Evolutionary conservation across 2,797 vertebrate species (phyloP).

Genomic region (Propithecus perrieri): DNA sequence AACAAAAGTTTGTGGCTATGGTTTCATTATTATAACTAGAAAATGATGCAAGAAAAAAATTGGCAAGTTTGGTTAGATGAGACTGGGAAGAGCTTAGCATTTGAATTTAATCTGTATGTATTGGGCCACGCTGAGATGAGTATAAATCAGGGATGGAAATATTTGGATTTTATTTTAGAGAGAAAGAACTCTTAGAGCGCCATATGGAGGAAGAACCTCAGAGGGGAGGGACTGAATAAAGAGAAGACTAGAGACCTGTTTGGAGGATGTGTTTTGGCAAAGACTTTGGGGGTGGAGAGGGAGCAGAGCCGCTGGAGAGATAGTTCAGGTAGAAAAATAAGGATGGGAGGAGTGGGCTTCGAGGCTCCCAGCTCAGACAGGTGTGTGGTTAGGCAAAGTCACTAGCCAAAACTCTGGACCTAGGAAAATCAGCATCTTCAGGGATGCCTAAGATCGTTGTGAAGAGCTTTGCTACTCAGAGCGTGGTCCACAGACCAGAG

Average conservation of each 20-base stretch:
- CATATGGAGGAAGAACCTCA: neutral
- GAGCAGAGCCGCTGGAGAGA: neutral
- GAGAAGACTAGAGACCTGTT: neutral
- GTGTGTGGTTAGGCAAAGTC: neutral
- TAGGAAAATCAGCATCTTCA: neutral
- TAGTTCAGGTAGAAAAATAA: neutral
- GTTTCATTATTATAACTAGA: neutral
- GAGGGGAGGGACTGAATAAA: neutral
- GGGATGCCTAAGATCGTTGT: neutral
- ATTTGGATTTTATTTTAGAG: neutral
- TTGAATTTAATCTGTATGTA: neutral
- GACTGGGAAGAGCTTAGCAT: neutral
- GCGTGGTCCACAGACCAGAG: fast-evolving
- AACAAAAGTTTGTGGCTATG: neutral
- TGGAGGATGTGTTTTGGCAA: neutral
- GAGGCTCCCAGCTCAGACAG: neutral
- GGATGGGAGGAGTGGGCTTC: too few species aligned
- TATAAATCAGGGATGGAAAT: neutral
- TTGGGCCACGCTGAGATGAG: neutral
- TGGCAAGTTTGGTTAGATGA: neutral
- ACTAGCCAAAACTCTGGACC: neutral
- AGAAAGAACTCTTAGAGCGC: neutral
- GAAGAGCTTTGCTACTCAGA: neutral
- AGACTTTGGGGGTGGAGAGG: neutral
- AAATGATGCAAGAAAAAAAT: neutral